phyloP scores from a whole-genome alignment of 2,888 invertebrate genomes.

The Eumacrocentrus americanus region DNA sequence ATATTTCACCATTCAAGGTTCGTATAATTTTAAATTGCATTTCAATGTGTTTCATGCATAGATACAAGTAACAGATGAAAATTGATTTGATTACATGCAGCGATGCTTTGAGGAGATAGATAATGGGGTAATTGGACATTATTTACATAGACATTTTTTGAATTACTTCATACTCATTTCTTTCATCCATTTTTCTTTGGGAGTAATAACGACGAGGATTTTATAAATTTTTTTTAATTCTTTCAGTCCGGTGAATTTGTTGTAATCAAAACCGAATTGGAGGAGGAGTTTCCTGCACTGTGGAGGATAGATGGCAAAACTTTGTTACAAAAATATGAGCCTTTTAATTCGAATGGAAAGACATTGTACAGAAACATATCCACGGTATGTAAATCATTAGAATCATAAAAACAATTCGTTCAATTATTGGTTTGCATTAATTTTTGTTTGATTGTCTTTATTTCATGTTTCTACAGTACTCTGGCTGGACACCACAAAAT shows the following conservation, averaged over 20 bases:
- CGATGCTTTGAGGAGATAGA: slow-evolving; percentile 48
- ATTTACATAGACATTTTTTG: slow-evolving; percentile 8
- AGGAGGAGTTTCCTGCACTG: slow-evolving; percentile 82
- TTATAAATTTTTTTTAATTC: slow-evolving; percentile 18
- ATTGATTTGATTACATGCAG: slow-evolving; percentile 43
- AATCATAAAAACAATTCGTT: neutral
- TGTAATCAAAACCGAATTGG: slow-evolving; percentile 80
- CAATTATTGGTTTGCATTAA: neutral
- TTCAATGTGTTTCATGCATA: slow-evolving; percentile 17
- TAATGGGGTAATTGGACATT: slow-evolving; percentile 47
- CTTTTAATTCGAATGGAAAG: slow-evolving; percentile 81
- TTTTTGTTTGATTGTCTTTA: slow-evolving; percentile 5
- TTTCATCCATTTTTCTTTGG: neutral
- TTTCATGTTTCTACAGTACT: slow-evolving; percentile 68
- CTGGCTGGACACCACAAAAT: slow-evolving; percentile 84
- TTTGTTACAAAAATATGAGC: slow-evolving; percentile 81
- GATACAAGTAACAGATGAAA: slow-evolving; percentile 6
- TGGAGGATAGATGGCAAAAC: slow-evolving; percentile 92
- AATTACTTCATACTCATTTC: neutral
- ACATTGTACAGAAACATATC: slow-evolving; percentile 86
- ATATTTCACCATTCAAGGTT: slow-evolving; percentile 59
- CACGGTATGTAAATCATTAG: slow-evolving; percentile 69
- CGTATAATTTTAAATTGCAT: slow-evolving; percentile 15
- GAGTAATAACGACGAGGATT: neutral
- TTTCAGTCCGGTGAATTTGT: slow-evolving; percentile 88